Conservation (phyloP, 1,140 invertebrate species). For the Lordiphosa mommai region DNA sequence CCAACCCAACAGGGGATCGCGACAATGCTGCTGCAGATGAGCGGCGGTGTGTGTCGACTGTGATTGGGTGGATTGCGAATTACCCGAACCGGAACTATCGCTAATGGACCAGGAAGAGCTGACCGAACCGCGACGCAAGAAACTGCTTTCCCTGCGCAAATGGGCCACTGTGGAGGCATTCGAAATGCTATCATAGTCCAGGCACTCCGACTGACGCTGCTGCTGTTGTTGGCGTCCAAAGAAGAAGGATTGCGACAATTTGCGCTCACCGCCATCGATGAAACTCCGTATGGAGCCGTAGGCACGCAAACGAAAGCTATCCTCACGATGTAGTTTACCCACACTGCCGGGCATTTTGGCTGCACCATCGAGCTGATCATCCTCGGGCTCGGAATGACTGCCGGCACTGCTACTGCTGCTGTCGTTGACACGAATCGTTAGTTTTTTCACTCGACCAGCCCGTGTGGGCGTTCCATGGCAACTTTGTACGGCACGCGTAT, state of each 20-base stretch:
- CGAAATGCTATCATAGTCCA: constrained; percentile 65
- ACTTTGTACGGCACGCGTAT: constrained; percentile 58
- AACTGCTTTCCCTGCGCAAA: constrained; percentile 65
- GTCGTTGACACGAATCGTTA: constrained; percentile 80
- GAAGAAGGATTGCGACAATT: constrained; percentile 74
- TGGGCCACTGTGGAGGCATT: constrained; percentile 49
- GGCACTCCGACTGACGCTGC: constrained; percentile 32
- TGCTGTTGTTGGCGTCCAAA: constrained; percentile 48
- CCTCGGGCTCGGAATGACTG: constrained; percentile 65
- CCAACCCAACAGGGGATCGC: constrained; percentile 82
- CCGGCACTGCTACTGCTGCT: constrained; percentile 78
- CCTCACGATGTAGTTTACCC: constrained; percentile 53
- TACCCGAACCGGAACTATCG: constrained; percentile 72
- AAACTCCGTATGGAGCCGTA: constrained; percentile 77
- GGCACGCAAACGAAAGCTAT: constrained; percentile 70
- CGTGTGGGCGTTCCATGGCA: constrained; percentile 66
- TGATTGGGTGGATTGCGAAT: constrained; percentile 34
- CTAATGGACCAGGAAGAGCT: constrained; percentile 78
- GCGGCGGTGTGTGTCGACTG: constrained; percentile 18
- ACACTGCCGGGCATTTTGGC: background rate
- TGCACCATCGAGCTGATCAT: constrained; percentile 38
- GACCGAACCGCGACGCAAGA: constrained; percentile 64
- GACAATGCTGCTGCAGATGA: constrained; percentile 49
- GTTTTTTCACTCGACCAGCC: constrained; percentile 63
- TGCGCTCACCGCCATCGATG: constrained; percentile 72